Evolutionary conservation across 1,140 invertebrate genomes (phyloP).

Genomic region (Papilio helenus): DNA sequence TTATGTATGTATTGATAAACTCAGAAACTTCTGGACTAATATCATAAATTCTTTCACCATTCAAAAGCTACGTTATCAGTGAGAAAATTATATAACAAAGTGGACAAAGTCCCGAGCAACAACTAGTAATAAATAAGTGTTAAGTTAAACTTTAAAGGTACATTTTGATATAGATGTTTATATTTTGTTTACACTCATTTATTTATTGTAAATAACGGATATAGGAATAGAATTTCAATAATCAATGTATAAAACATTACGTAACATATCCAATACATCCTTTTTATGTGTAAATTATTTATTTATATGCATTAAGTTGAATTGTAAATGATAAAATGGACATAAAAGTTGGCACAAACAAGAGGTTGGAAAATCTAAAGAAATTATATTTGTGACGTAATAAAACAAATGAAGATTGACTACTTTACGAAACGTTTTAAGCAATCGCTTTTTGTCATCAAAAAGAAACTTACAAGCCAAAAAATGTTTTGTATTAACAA

Average conservation of each 20-base stretch:
- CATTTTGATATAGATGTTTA: no score
- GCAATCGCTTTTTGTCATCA: not conserved
- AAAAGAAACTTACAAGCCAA: not conserved
- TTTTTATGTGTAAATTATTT: not conserved
- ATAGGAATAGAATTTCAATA: not conserved
- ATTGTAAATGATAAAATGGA: not conserved
- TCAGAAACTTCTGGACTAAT: no score
- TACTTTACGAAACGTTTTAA: not conserved
- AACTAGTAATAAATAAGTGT: no score
- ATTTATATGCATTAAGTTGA: not conserved
- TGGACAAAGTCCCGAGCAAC: no score
- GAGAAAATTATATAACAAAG: no score
- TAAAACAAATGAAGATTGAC: no score
- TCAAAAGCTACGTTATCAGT: no score
- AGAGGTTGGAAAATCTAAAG: not conserved
- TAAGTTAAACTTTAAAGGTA: no score
- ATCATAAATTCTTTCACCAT: no score
- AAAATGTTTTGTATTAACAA: constrained; percentile 7
- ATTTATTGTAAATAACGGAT: not conserved
- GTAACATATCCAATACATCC: not conserved
- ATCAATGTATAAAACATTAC: not conserved
- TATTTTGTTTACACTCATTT: no score
- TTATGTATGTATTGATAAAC: no score
- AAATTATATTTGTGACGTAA: constrained; percentile 7
- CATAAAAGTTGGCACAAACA: constrained; percentile 9